Evolutionary conservation across 2,888 invertebrate species (phyloP).

Genomic region (Perizoma flavofasciatum): DNA sequence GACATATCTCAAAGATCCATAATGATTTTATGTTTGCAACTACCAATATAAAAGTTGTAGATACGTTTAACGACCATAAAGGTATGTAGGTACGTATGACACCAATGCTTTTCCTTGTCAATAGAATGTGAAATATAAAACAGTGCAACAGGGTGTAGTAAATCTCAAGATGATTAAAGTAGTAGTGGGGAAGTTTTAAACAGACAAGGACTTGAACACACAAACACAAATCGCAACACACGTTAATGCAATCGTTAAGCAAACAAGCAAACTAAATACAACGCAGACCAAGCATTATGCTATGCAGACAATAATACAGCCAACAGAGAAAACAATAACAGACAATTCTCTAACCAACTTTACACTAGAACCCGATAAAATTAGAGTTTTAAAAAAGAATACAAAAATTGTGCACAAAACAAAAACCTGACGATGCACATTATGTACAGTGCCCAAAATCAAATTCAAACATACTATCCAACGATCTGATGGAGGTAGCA

Average conservation of each 20-base stretch:
- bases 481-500: slow-evolving; percentile 71
- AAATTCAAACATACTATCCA: slow-evolving; percentile 71
- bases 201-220: slow-evolving; percentile 62
- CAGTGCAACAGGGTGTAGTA: slow-evolving; percentile 31
- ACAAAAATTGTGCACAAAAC: slow-evolving; percentile 27
- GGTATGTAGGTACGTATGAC: neutral
- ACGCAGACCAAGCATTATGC: slow-evolving; percentile 23
- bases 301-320: slow-evolving; percentile 24
- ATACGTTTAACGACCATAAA: neutral
- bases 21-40: neutral
- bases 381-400: slow-evolving; percentile 21
- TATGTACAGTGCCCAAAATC: slow-evolving; percentile 67
- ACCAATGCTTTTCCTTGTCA: slow-evolving; percentile 32
- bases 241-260: slow-evolving; percentile 60
- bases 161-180: slow-evolving; percentile 27
- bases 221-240: slow-evolving; percentile 82
- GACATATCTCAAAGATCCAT: neutral
- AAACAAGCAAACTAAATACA: slow-evolving; percentile 40
- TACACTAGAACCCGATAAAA: neutral
- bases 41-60: neutral
- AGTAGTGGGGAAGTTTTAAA: slow-evolving; percentile 30
- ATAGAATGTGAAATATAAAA: slow-evolving; percentile 13
- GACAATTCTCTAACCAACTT: slow-evolving; percentile 1
- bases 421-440: slow-evolving; percentile 49
- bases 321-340: slow-evolving; percentile 16